Evolutionary conservation across 2,113 vertebrate genomes (phyloP), one percentile per base, ranked within the genome.

Genomic region (Engystomops pustulosus): DNA sequence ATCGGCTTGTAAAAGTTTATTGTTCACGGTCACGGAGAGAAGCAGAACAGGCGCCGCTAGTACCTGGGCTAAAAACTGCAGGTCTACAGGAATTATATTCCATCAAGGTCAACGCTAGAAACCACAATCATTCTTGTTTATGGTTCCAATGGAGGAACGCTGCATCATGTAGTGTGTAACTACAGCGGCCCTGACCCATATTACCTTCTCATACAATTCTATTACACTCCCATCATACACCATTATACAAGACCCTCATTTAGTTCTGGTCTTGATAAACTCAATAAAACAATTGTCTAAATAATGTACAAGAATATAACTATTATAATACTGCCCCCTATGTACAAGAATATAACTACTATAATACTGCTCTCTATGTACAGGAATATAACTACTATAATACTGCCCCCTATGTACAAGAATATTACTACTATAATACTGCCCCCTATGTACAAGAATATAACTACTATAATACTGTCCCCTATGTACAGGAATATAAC

Each of bases 1-100:
- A 76, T 10, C 47, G 4, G 15, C 18, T 53, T 53, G 47, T 72
- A 51, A 51, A 41, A 75, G 25, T 36, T 76, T 49, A 72, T 71
- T 49, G 27, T 51, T 20, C 18, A 47, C 25, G 12, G 30, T 75
- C 27, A 53, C 18, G 27, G 23, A 27, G 69, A 27, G 1, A 7
- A 23, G 30, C 27, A 18, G 58, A 30, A 30, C 58, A 23, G 34
- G 1, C 14, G 30, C 17, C 32, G 27, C 30, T 38, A 2, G 9
- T 60, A 60, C 25, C 32, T 3, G 20, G 32, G 36, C 67, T 70
- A 27, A 15, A n/a, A 36, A 20, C 5, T 1, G 11, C 36, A 41
- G 0, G 6, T 71, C 11, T 41, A 41, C 18, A 4, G 20, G 32
- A 70, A 41, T 25, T 23, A 23, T 71, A 71, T 71, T 23, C 68